These are phyloP conservation scores for Labeo rohita DNA, from an alignment of 2,113 vertebrate species.

Conservation along the genomic window DNA sequence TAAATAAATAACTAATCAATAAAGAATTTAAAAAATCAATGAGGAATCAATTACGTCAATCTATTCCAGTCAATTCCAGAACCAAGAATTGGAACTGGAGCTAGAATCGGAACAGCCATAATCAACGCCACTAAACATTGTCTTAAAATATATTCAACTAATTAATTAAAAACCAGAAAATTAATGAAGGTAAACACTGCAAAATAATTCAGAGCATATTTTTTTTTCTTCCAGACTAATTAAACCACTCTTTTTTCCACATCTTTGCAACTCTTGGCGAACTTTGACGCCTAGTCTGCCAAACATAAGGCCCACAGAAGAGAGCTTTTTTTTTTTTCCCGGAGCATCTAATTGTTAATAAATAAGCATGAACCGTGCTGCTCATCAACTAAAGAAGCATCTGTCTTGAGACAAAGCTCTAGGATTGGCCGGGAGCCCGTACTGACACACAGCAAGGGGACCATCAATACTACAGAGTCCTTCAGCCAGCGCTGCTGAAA, in stretches of 20 bases:
- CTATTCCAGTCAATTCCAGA: no score
- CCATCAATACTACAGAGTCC: constrained; percentile 39
- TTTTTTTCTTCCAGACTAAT: background rate
- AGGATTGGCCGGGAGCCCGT: constrained; percentile 17
- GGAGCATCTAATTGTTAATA: constrained; percentile 16
- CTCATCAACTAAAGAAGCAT: constrained; percentile 21
- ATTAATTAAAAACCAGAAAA: background rate
- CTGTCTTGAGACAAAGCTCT: constrained; percentile 18
- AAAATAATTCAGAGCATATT: background rate
- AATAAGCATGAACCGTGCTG: constrained; percentile 20
- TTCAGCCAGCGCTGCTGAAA: constrained; percentile 31
- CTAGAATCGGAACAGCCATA: no score
- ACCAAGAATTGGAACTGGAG: no score
- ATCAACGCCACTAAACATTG: background rate
- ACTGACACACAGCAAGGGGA: constrained; percentile 29
- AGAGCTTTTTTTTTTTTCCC: background rate
- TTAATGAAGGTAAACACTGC: background rate
- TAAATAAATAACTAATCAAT: no score
- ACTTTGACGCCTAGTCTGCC: background rate
- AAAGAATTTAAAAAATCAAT: no score
- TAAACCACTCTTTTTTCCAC: constrained; percentile 5
- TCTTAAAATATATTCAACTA: background rate
- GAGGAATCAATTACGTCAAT: no score
- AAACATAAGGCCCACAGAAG: constrained; percentile 6
- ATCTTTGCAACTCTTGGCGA: background rate